A percentile compares a stretch with the other conserved stretches of the same genome.
Evolutionary conservation across 2,113 vertebrate species (phyloP).

Genomic region (Catharus fuscescens): DNA sequence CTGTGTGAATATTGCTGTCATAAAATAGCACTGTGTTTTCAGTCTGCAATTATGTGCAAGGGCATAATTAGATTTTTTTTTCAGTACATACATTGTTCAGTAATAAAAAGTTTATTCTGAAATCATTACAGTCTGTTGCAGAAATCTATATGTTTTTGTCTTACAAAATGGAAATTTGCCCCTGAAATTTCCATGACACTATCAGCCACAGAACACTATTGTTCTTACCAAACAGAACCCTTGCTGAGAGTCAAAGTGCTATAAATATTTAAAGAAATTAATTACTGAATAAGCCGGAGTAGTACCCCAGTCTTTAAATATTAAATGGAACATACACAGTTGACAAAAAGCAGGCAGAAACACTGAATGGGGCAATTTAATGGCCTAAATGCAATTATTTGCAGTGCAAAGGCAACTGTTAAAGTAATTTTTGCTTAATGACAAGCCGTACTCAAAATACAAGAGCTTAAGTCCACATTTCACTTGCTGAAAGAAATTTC

Average conservation of each 20-base stretch:
- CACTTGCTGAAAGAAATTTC: not conserved
- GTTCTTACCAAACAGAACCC: slow-evolving; percentile 34
- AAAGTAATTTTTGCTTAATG: not conserved
- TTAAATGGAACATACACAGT: not conserved
- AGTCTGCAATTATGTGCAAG: not conserved
- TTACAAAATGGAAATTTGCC: slow-evolving; percentile 27
- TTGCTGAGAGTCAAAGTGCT: slow-evolving; percentile 32
- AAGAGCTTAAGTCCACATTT: not conserved
- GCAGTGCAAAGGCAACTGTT: not conserved
- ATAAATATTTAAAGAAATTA: slow-evolving; percentile 72
- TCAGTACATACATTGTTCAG: not conserved
- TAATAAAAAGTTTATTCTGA: slow-evolving; percentile 19
- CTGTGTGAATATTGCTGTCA: not conserved
- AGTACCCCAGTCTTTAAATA: slow-evolving; percentile 7
- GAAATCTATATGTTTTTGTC: slow-evolving; percentile 34
- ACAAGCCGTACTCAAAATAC: not conserved
- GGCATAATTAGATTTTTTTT: not conserved
- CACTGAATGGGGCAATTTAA: slow-evolving; percentile 12
- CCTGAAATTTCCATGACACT: slow-evolving; percentile 52
- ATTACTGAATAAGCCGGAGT: slow-evolving; percentile 33
- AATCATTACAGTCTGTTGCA: not conserved
- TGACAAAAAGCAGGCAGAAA: slow-evolving; percentile 42
- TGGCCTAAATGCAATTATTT: slow-evolving; percentile 15
- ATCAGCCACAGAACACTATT: slow-evolving; percentile 2
- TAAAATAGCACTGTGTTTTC: not conserved